Conservation (phyloP, 2,113 vertebrate species). For the Albula goreensis region DNA sequence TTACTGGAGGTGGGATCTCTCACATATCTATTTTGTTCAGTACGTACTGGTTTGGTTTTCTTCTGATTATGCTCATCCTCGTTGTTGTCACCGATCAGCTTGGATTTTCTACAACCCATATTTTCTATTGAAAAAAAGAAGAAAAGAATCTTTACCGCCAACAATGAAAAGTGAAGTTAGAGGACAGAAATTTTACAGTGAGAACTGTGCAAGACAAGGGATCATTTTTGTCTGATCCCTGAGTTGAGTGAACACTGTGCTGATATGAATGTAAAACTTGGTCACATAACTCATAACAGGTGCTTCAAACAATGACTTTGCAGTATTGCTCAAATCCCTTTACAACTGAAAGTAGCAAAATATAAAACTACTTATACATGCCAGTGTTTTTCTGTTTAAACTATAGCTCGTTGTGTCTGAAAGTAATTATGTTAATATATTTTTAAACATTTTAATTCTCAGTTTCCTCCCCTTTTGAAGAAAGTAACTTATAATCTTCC, state of each 20-base stretch:
- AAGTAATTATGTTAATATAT: too few relatives aligned
- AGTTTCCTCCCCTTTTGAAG: too few relatives aligned
- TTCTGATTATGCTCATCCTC: constrained; percentile 77
- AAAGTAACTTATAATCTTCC: too few relatives aligned
- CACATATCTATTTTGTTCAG: constrained; percentile 85
- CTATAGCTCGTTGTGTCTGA: too few relatives aligned
- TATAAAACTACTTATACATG: too few relatives aligned
- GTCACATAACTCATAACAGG: background rate
- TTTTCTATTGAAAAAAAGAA: constrained; percentile 76
- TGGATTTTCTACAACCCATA: constrained; percentile 97
- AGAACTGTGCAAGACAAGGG: background rate
- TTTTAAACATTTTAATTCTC: too few relatives aligned
- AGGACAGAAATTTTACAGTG: background rate
- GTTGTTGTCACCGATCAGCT: constrained; percentile 73
- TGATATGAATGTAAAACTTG: background rate
- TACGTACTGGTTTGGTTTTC: constrained; percentile 79
- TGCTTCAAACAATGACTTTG: background rate
- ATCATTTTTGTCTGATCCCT: background rate
- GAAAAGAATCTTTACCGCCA: constrained; percentile 34
- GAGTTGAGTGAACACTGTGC: background rate
- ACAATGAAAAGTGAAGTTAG: background rate
- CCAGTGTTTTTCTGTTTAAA: too few relatives aligned
- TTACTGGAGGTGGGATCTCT: constrained; percentile 93
- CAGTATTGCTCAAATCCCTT: too few relatives aligned
- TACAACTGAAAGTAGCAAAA: too few relatives aligned